A percentile compares a stretch with the other conserved stretches of the same genome.
Conservation (phyloP, 1,140 invertebrate species). For the Drosophila bocki region DNA sequence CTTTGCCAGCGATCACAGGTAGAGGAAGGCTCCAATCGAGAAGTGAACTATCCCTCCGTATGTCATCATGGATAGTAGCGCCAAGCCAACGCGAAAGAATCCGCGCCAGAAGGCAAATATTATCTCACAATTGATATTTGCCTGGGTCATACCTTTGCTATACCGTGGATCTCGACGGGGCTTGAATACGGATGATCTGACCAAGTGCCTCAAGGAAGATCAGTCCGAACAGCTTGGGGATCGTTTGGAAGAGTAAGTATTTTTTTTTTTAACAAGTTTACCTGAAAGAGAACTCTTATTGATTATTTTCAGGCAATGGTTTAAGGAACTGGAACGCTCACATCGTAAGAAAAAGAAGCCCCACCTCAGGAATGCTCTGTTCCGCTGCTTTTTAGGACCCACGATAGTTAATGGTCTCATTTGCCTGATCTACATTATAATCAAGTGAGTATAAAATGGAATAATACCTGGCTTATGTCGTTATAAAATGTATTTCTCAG, state of each 20-base stretch:
- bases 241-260: constrained; percentile 82
- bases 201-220: constrained; percentile 78
- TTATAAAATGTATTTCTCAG: constrained; percentile 43
- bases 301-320: constrained; percentile 85
- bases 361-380: constrained; percentile 83
- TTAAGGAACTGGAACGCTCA: constrained; percentile 85
- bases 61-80: constrained; percentile 78
- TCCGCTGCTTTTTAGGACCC: constrained; percentile 84
- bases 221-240: constrained; percentile 79
- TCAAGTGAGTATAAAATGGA: constrained; percentile 83
- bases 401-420: constrained; percentile 85
- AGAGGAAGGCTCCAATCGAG: neutral
- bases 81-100: constrained; percentile 78
- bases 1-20: constrained; percentile 18
- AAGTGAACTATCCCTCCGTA: constrained; percentile 4
- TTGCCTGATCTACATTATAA: constrained; percentile 82
- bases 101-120: constrained; percentile 77
- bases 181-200: constrained; percentile 79
- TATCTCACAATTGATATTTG: constrained; percentile 83
- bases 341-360: constrained; percentile 82
- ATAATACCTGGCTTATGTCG: neutral
- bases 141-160: constrained; percentile 82
- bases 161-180: constrained; percentile 75
- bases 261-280: neutral
- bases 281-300: neutral